Evolutionary conservation across 2,113 vertebrate genomes (phyloP).

Genomic region (Chaenogobius annularis): DNA sequence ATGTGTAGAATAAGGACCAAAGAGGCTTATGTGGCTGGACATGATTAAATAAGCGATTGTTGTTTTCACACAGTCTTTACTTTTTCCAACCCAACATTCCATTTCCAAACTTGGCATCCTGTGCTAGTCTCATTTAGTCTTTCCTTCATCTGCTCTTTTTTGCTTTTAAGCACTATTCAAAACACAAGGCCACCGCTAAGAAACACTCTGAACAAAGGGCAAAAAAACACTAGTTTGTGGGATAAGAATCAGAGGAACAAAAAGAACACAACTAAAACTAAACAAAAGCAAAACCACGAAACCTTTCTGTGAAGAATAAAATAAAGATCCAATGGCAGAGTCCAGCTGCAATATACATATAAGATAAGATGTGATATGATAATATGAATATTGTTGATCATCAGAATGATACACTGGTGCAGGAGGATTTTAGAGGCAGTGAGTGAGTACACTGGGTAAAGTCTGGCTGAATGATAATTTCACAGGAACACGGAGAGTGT

Average conservation of each 20-base stretch:
- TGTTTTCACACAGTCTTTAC: conserved; percentile 24
- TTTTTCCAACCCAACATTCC: conserved; percentile 28
- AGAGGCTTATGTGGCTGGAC: conserved; percentile 50
- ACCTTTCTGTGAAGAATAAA: not conserved
- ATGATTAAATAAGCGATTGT: conserved; percentile 28
- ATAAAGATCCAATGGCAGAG: not conserved
- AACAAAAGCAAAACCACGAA: not conserved
- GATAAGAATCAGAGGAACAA: not conserved
- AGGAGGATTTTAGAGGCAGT: not conserved
- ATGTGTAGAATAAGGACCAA: conserved; percentile 11
- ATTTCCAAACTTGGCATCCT: not conserved
- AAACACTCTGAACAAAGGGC: conserved; percentile 21
- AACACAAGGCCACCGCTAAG: conserved; percentile 18
- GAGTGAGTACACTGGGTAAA: conserved; percentile 6
- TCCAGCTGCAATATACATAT: not conserved
- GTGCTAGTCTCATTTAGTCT: not conserved
- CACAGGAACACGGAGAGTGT: conserved; percentile 36
- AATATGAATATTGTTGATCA: not conserved
- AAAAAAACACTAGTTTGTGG: conserved; percentile 20
- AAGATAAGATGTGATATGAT: too few species aligned
- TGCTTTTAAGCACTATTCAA: conserved; percentile 17
- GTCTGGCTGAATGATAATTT: conserved; percentile 22
- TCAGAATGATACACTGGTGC: not conserved
- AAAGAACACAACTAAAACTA: not conserved
- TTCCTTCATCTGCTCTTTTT: conserved; percentile 1